Evolutionary conservation across 2,888 invertebrate genomes (phyloP).

Genomic region (Arrhopalites spinosus): DNA sequence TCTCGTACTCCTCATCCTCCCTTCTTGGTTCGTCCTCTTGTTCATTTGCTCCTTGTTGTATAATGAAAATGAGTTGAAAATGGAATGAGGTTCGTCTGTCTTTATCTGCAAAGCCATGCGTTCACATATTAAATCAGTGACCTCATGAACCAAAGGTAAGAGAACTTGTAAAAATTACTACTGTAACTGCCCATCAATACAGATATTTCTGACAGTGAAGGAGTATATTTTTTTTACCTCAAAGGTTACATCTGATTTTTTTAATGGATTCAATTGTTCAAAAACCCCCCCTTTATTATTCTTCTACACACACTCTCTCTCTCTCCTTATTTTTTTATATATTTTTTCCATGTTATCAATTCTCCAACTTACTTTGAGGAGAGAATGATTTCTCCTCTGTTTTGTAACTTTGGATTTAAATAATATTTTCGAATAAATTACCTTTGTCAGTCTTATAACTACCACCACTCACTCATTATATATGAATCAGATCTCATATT

Average conservation of each 20-base stretch:
- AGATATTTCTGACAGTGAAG: slow-evolving; percentile 16
- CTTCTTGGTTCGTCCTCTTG: neutral
- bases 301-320: neutral
- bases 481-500: slow-evolving; percentile 14
- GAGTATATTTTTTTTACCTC: neutral
- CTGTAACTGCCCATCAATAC: slow-evolving; percentile 26
- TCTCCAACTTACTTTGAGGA: too few relatives aligned
- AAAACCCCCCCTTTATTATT: neutral
- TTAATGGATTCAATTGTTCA: slow-evolving; percentile 4
- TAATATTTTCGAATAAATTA: too few relatives aligned
- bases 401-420: too few relatives aligned
- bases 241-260: neutral
- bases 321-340: neutral
- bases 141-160: slow-evolving; percentile 32
- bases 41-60: neutral
- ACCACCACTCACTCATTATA: neutral
- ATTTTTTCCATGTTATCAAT: neutral
- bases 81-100: neutral
- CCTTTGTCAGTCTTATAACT: too few relatives aligned
- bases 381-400: too few relatives aligned
- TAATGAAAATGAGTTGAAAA: too few relatives aligned
- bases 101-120: slow-evolving; percentile 14
- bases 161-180: slow-evolving; percentile 20
- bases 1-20: slow-evolving; percentile 9
- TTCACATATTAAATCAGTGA: slow-evolving; percentile 32